Base-by-base conservation (phyloP, 2,797 vertebrate genomes). In the Cuniculus paca region DNA sequence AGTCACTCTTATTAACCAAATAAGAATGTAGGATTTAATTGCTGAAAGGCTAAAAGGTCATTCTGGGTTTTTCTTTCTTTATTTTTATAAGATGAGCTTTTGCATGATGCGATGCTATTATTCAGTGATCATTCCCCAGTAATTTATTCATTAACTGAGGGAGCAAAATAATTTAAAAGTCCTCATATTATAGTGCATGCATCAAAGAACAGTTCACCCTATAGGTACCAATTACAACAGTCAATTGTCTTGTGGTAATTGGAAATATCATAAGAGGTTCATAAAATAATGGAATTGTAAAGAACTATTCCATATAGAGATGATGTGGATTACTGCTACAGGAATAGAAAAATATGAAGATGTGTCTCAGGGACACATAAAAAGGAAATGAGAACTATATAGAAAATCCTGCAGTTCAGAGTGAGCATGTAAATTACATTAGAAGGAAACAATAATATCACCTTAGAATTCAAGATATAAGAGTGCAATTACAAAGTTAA, bases 71-170 rank as follows among this genome's bases (percentile, higher is more conserved):
- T 74, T 79, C 52, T 70, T 11, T 9, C 28, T 42, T 16, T 70
- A 22, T 75, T 93, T 87, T 90, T 78, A 42, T 7, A 75, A 94
- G 91, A 96, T 91, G 56, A 95, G 58, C 8, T 20, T 91, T 94
- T 42, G 92, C 83, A 26, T 91, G 61, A 87, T 81, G 48, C 42
- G 75, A 48, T 45, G 61, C 65, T 94, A n/a, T 93, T 97, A 70
- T 81, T 92, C 70, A 94, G 90, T 93, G 89, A 96, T 89, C 72
- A 74, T 93, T 95, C 75, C 91, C 48, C 50, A 79, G 80, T 97
- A 98, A 97, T 97, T 93, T 94, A 97, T 93, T 94, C 95, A 93
- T 97, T 94, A 92, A 87, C 63, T 63, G 63, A 70, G 31, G 48
- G 52, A 95, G n/a, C 83, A 81, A 96, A 95, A 96, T 88, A 82